Conservation (phyloP, 2,797 vertebrate species). For the Lepidocolaptes lacrymiger region DNA sequence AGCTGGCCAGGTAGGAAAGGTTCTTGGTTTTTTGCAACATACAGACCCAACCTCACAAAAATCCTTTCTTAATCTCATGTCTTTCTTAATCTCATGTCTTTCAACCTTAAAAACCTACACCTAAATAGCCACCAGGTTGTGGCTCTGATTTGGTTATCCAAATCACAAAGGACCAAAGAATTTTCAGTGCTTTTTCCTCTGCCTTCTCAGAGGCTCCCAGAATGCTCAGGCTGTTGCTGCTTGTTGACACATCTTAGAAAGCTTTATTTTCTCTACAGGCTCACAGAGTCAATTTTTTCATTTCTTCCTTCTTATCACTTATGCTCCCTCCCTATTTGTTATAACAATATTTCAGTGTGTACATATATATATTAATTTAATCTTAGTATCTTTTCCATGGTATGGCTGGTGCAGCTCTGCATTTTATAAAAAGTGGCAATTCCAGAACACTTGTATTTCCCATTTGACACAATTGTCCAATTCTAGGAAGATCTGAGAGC, state of each 20-base stretch:
- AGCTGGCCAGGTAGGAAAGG: fast-evolving
- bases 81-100: neutral
- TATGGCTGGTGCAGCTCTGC: neutral
- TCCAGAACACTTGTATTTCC: neutral
- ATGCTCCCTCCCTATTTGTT: neutral
- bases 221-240: fast-evolving
- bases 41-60: neutral
- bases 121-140: neutral
- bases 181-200: neutral
- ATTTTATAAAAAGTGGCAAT: neutral
- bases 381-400: neutral
- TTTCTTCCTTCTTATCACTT: neutral
- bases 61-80: neutral
- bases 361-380: neutral
- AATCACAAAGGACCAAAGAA: neutral
- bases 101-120: neutral
- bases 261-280: neutral
- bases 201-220: neutral
- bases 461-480: neutral
- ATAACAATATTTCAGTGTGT: neutral
- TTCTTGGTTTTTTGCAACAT: neutral
- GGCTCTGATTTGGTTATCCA: neutral
- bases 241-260: neutral
- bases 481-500: neutral
- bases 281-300: neutral